Conservation (phyloP, 2,888 invertebrate genomes). For the Eupeodes luniger region DNA sequence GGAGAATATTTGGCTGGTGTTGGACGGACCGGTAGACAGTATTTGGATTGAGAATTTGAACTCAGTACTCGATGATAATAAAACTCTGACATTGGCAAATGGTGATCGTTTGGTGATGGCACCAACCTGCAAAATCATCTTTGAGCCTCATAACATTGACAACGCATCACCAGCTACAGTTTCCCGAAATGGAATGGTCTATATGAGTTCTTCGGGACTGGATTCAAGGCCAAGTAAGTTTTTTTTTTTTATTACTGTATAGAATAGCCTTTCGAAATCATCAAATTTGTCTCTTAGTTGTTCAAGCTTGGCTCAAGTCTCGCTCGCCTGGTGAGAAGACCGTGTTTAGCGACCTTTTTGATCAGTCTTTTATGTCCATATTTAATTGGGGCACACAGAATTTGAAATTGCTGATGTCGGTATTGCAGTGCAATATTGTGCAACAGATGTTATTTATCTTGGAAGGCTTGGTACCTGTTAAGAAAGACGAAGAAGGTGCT, state of each 20-base stretch:
- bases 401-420: constrained; percentile 91
- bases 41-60: constrained; percentile 99
- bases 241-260: not conserved
- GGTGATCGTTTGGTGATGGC: constrained; percentile 98
- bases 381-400: constrained; percentile 95
- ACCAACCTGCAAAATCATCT: constrained; percentile 96
- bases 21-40: constrained; percentile 98
- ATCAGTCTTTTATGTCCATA: constrained; percentile 89
- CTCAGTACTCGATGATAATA: constrained; percentile 98
- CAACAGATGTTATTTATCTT: constrained; percentile 93
- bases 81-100: constrained; percentile 96
- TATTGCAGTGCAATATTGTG: constrained; percentile 95
- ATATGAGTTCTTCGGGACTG: constrained; percentile 98
- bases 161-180: constrained; percentile 99
- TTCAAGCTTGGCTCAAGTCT: constrained; percentile 93
- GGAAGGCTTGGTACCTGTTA: constrained; percentile 93
- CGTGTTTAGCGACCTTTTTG: constrained; percentile 90
- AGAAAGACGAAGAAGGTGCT: constrained; percentile 87
- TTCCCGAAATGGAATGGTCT: constrained; percentile 96
- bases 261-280: not conserved
- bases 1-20: constrained; percentile 96
- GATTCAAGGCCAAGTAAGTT: constrained; percentile 92
- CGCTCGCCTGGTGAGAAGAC: constrained; percentile 86
- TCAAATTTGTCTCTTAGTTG: constrained; percentile 84
- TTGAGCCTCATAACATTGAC: constrained; percentile 98